phyloP scores from a whole-genome alignment of 2,797 vertebrate species.

The Lepilemur ruficaudatus region DNA sequence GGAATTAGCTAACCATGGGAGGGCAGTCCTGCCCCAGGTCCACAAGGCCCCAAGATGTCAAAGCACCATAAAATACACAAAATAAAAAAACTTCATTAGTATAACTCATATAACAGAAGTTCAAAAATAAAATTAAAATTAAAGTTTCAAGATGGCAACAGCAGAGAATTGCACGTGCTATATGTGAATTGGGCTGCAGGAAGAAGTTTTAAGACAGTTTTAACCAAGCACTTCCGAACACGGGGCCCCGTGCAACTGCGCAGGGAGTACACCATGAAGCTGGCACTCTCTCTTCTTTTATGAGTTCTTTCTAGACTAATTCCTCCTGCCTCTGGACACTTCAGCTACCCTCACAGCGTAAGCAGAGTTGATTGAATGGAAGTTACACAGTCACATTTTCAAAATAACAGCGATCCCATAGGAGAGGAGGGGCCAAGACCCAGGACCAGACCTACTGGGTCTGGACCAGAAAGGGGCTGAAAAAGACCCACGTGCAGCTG shows the following conservation, averaged over 20 bases:
- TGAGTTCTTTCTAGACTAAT: neutral
- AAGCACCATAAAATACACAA: neutral
- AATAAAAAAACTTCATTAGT: neutral
- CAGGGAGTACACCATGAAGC: neutral
- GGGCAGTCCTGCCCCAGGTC: neutral
- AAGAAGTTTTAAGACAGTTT: no score
- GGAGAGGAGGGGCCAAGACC: neutral
- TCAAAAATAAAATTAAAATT: constrained; percentile 25
- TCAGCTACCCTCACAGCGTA: neutral
- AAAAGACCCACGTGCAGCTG: neutral
- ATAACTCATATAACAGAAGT: neutral
- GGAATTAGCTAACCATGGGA: neutral
- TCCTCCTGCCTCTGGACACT: neutral
- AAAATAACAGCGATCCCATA: neutral
- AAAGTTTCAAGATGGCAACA: neutral
- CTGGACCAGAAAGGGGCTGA: neutral
- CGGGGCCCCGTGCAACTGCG: neutral
- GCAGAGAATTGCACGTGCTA: neutral
- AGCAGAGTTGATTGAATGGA: neutral
- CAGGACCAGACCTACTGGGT: neutral
- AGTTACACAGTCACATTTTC: neutral
- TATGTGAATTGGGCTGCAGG: no score
- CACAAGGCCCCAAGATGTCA: neutral
- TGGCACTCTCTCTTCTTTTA: neutral
- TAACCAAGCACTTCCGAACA: neutral